These are phyloP conservation scores for Zeus faber DNA, from an alignment of 2,113 vertebrate genomes.

Conservation along the genomic window DNA sequence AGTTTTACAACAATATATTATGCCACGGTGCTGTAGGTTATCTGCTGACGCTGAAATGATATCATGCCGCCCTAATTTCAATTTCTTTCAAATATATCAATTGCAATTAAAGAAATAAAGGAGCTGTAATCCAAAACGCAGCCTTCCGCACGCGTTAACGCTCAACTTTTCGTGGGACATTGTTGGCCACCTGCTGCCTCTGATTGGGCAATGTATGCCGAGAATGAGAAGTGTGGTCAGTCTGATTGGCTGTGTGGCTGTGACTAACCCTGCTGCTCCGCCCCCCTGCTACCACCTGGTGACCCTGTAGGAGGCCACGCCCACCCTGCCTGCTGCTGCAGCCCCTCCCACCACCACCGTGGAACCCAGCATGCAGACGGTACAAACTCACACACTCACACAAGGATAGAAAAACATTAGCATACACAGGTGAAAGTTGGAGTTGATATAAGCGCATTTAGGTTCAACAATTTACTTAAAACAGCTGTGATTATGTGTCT, in stretches of 20 bases:
- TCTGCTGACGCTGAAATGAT: not conserved
- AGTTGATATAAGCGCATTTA: too few species aligned
- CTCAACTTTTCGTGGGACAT: not conserved
- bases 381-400: slow-evolving; percentile 33
- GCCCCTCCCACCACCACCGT: slow-evolving; percentile 33
- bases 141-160: too few species aligned
- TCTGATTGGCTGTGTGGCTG: slow-evolving; percentile 28
- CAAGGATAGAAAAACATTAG: slow-evolving; percentile 10
- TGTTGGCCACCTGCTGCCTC: too few species aligned
- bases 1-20: too few species aligned
- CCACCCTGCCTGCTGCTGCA: slow-evolving; percentile 27
- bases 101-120: not conserved
- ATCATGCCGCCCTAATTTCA: too few species aligned
- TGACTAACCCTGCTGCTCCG: slow-evolving; percentile 23
- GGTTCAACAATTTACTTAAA: too few species aligned
- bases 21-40: not conserved
- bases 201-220: too few species aligned
- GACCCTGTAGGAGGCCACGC: slow-evolving; percentile 41
- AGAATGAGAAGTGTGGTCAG: slow-evolving; percentile 1
- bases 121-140: not conserved
- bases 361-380: slow-evolving; percentile 42
- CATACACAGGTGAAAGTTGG: too few species aligned
- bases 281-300: slow-evolving; percentile 7
- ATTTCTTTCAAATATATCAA: not conserved
- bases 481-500: too few species aligned